Base-by-base conservation (phyloP, 2,888 invertebrate genomes). In the Nematopogon swammerdamellus region DNA sequence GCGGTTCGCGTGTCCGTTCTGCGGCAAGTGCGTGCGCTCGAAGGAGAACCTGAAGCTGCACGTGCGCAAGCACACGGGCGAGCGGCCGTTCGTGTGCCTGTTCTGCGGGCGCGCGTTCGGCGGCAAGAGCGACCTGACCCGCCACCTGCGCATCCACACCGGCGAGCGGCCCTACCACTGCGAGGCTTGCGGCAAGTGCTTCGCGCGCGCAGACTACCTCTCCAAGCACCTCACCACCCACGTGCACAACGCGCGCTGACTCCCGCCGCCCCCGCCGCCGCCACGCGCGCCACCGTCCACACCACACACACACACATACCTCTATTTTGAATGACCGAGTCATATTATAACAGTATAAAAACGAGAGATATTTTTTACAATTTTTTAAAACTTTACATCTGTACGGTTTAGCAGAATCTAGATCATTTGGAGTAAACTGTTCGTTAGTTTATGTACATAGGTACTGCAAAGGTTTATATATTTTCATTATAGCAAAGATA, bases 191-290 rank as follows among this genome's bases (percentile, higher is more conserved):
- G 93, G 92, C 56, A 93, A 93, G 72, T 92, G 92, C 68, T 94
- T 94, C 72, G 93, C 93, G 19, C 83, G 93, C 48, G 93, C 93
- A 49, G 93, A 94, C 68, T 94, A 94, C 64, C 84, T 94, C 51
- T 92, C 92, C 61, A 94, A 94, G 72, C 93, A 94, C 72, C 84
- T 94, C 58, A 93, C 93, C 55, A 94, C 93, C 29, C 93, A 94
- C 77, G 91, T 92, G 60, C 92, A 92, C 73, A 85, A 85, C 64
- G 81, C 85, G 54, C 86, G 88, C 63, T 87, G 68, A 73, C 58
- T 58, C 52, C 48, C 53, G 47, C 36, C 6, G 18, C 25, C 11
- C 18, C 11, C 17, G 11, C 30, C 30, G 45, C 25, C 47, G 36
- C 46, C 17, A 25, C 20, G 19, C 42, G 19, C 49, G 20, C 70